Evolutionary conservation across 2,113 vertebrate genomes (phyloP).

Genomic region (Blennius ocellaris): DNA sequence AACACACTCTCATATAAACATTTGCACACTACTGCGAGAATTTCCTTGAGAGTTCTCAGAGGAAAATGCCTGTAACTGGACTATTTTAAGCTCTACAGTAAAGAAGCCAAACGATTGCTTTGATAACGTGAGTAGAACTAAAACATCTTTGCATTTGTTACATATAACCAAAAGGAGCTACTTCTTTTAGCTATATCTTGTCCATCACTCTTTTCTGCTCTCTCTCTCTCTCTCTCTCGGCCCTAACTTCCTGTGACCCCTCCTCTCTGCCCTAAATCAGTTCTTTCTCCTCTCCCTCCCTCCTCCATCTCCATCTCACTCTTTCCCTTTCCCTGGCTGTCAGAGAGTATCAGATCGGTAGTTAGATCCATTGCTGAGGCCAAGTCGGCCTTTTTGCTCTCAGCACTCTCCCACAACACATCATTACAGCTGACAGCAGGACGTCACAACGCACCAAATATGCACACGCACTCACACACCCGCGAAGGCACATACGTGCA

Average conservation of each 20-base stretch:
- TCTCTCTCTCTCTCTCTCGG: conserved; percentile 48
- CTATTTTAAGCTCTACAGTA: conserved; percentile 41
- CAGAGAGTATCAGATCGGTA: conserved; percentile 79
- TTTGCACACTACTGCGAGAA: conserved; percentile 71
- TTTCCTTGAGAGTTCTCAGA: conserved; percentile 85
- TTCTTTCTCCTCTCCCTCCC: conserved; percentile 48
- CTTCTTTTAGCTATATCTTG: conserved; percentile 20
- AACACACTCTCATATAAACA: conserved; percentile 54
- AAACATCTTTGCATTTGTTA: conserved; percentile 20
- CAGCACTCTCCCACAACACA: conserved; percentile 75
- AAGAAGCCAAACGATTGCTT: conserved; percentile 40
- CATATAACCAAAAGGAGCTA: conserved; percentile 5
- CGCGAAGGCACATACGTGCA: conserved; percentile 12
- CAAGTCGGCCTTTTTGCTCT: conserved; percentile 72
- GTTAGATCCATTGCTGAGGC: conserved; percentile 79
- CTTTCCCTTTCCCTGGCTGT: conserved; percentile 63
- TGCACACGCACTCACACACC: conserved; percentile 21
- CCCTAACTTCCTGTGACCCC: conserved; percentile 55
- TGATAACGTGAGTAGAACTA: conserved; percentile 40
- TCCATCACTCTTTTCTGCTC: conserved; percentile 44
- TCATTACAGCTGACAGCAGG: conserved; percentile 79
- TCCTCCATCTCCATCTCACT: conserved; percentile 38
- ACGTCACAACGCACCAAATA: conserved; percentile 61
- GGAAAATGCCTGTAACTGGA: conserved; percentile 42
- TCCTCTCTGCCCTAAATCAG: conserved; percentile 56